Evolutionary conservation across 2,113 vertebrate genomes (phyloP), one percentile per base, ranked within the genome.

Genomic region (Sinocyclocheilus anshuiensis): DNA sequence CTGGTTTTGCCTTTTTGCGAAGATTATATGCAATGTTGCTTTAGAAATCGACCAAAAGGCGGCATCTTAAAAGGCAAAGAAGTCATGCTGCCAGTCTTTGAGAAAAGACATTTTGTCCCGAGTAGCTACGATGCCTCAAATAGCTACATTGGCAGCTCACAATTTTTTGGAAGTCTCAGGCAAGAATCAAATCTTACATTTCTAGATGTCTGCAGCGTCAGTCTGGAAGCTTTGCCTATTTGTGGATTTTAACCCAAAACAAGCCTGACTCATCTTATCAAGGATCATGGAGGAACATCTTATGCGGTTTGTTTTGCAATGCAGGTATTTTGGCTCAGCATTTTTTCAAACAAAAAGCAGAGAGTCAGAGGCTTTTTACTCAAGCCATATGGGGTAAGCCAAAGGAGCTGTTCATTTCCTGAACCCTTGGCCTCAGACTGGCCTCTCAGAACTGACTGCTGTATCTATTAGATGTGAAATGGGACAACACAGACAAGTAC

Each of bases 391-490:
- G 57, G 57, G 36, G 59, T 65, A 4, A 45, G 22, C 22, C 22
- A 81, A 39, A 26, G 36, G 13, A 81, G 59, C n/a, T 4, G 39
- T 81, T 81, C 36, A 81, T 81, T 81, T 81, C 79, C 78, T 81
- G 39, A 80, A 63, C 33, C 77, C 26, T 42, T 45, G 42, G n/a
- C 39, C 42, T 75, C 72, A 75, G 72, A 75, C 22, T 16, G 22
- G 12, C 22, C 63, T 36, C 77, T 26, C 8, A 45, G n/a, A 81
- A n/a, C 57, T 13, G 77, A 59, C 55, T 24, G 22, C 29, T 80
- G 33, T 22, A n/a, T 24, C 33, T 79, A 79, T 61, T 22, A 79
- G 36, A 48, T 16, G 22, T 63, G 33, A 63, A 80, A 57, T 20
- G 15, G 4, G 10, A 22, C 53, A 63, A 24, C 36, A 79, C 8